Evolutionary conservation across 1,140 invertebrate species (phyloP), one percentile per base, ranked within the genome.

Genomic region (Popillia japonica): DNA sequence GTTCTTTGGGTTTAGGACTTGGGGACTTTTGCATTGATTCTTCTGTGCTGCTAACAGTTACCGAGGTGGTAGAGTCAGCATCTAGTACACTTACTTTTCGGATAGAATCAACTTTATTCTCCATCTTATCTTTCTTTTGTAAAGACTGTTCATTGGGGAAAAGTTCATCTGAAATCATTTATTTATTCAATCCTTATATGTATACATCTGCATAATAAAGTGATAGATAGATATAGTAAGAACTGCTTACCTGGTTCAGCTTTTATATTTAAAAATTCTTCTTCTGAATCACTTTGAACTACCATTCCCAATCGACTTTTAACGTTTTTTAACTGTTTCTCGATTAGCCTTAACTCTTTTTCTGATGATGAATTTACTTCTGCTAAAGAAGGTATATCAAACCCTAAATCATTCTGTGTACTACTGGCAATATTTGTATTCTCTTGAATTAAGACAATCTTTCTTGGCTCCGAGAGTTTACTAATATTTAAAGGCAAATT

Each of bases 221-320:
- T 34, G 4, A 34, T 34, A 34, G 4, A 34, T 34, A 4, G n/a
- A n/a, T 34, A 34, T 34, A 34, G 27, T 34, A n/a, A n/a, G n/a
- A n/a, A n/a, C n/a, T n/a, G n/a, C n/a, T n/a, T n/a, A 84, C 82
- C 82, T 78, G 81, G 80, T 80, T 86, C 88, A 10, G 87, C 87
- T 80, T 90, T 90, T 8, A 92, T 87, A 84, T 89, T 92, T 44
- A 90, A 85, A 84, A 90, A 89, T 81, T 92, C 90, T 78, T 91
- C 89, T 84, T 91, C 89, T 14, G 88, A 87, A 84, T 88, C 88
- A 22, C 88, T 88, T 72, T 90, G 87, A 44, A 90, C 81, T 76
- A 89, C 86, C 34, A 90, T 84, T 10, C 86, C 87, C 23, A 90
- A 83, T 82, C 90, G 88, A 80, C 88, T 88, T 82, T 89, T 90